Base-by-base conservation (phyloP, 2,888 invertebrate genomes). In the Hypomecis punctinalis region DNA sequence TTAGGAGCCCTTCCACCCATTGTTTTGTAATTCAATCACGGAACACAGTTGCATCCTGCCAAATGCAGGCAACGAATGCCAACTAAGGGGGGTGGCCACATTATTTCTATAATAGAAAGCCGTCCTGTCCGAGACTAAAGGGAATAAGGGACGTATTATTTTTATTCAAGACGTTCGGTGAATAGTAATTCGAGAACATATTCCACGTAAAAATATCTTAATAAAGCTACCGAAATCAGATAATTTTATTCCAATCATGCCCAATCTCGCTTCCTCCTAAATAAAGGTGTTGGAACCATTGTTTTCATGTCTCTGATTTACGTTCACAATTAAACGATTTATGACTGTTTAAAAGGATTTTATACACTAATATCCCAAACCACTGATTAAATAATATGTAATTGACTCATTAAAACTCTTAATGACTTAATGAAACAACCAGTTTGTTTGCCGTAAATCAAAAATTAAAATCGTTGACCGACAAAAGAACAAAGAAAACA, bases 201-300 rank as follows among this genome's bases (percentile, higher is more conserved):
- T 90, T 88, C 86, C 85, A 82, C 85, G 86, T 87, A 91, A 89
- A 80, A 83, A 91, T 90, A 86, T 90, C 90, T 90, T 89, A 86
- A 90, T 90, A 90, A 86, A 88, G 83, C 49, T 76, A 13, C 81
- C 83, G 85, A 85, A 88, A 90, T 88, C 79, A 83, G 78, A 78
- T 78, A 81, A 88, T 90, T 87, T 85, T 79, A 90, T 91, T 92
- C 90, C 82, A 88, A 88, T 89, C 92, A 91, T 89, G 91, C 78
- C 67, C 83, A 80, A 76, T 77, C 80, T 72, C 76, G 85, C 84
- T 90, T 90, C 91, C 90, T 89, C 80, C 81, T 81, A 82, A 81
- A 80, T 79, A 76, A 78, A 80, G 82, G 78, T 81, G 78, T 80
- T 67, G 75, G 79, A 79, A 80, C 74, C 81, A 84, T 82, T 81